These are phyloP conservation scores for Mobula hypostoma DNA, from an alignment of 2,113 vertebrate genomes.

Conservation along the genomic window DNA sequence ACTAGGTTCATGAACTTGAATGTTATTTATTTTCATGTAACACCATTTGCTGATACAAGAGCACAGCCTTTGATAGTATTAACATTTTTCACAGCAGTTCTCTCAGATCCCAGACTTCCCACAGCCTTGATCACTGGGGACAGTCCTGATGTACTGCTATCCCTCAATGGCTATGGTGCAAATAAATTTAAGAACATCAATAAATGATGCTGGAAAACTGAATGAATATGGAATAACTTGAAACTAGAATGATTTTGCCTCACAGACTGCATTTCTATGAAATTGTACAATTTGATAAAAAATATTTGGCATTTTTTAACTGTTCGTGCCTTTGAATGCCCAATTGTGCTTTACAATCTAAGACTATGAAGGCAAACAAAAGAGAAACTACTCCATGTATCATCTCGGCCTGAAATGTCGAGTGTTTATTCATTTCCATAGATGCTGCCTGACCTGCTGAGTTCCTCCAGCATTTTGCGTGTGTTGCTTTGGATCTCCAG, in stretches of 20 bases:
- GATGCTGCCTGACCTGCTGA: too few relatives aligned
- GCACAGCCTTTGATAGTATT: background rate
- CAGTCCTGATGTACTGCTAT: background rate
- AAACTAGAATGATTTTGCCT: background rate
- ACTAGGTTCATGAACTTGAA: background rate
- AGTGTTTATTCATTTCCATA: too few relatives aligned
- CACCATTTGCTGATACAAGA: background rate
- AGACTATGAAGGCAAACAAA: background rate
- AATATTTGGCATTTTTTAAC: background rate
- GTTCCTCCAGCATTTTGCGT: too few relatives aligned
- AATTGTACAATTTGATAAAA: background rate
- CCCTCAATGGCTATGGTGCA: background rate
- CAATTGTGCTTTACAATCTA: background rate
- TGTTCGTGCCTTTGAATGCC: background rate
- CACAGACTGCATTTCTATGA: background rate
- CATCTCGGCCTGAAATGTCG: background rate
- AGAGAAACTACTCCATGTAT: background rate
- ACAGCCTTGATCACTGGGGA: background rate
- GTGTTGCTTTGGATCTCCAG: too few relatives aligned
- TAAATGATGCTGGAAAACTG: background rate
- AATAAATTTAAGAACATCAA: background rate
- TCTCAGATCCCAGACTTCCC: background rate
- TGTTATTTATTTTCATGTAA: background rate
- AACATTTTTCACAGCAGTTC: background rate
- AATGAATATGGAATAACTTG: background rate